A percentile compares a stretch with the other conserved stretches of the same genome.
phyloP scores from a whole-genome alignment of 35 echinoderm and acorn worm species.

The Ophioderma brevispina region DNA sequence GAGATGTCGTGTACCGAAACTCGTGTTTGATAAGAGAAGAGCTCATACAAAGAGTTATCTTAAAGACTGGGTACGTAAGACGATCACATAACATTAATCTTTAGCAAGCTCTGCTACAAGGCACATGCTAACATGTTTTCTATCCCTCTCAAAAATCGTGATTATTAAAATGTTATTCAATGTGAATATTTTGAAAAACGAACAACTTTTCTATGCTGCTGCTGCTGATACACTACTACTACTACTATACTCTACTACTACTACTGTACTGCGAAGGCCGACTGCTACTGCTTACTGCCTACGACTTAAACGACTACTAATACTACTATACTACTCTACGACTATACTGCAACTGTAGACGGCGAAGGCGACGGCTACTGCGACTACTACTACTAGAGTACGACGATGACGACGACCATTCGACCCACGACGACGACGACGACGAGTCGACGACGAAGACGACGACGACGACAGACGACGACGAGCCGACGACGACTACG shows the following conservation, averaged over 20 bases:
- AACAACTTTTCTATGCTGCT: too few species aligned
- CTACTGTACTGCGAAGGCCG: too few species aligned
- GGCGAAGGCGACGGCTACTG: too few species aligned
- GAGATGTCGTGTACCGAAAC: constrained; percentile 26
- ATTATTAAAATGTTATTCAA: not conserved
- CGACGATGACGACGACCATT: not conserved
- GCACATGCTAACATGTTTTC: not conserved
- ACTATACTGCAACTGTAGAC: too few species aligned
- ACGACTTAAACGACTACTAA: too few species aligned
- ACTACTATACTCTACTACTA: too few species aligned
- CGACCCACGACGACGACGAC: not conserved
- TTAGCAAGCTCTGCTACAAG: not conserved
- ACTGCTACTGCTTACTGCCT: too few species aligned
- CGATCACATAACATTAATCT: not conserved
- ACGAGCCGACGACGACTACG: not conserved
- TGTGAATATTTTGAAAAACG: too few species aligned
- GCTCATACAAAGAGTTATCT: constrained; percentile 41
- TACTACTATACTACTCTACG: too few species aligned
- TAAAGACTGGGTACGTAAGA: constrained; percentile 44
- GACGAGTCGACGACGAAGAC: too few species aligned
- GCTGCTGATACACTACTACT: too few species aligned
- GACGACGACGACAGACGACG: too few species aligned
- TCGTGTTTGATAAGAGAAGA: constrained; percentile 58
- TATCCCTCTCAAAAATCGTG: not conserved
- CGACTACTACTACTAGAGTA: not conserved